phyloP scores from a whole-genome alignment of 2,113 vertebrate genomes.

The Percina caprodes region DNA sequence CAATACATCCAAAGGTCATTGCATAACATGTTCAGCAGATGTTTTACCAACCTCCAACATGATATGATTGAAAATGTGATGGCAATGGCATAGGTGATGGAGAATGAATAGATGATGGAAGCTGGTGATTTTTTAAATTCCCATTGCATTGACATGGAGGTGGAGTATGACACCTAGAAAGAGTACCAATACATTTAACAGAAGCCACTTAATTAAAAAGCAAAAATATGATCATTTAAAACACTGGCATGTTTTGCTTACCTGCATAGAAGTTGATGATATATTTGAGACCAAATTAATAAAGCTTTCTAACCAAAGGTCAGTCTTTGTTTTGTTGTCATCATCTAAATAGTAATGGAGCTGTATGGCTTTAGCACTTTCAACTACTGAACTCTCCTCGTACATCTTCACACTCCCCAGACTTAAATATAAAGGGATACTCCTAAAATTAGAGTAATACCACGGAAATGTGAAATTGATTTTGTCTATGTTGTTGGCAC shows the following conservation, averaged over 20 bases:
- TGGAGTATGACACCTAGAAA: conserved; percentile 85
- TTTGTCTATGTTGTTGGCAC: conserved; percentile 38
- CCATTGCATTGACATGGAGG: conserved; percentile 87
- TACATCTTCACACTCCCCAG: conserved; percentile 79
- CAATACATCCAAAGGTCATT: background rate
- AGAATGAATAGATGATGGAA: conserved; percentile 84
- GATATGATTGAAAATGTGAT: conserved; percentile 87
- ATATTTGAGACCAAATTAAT: conserved; percentile 56
- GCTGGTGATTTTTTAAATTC: conserved; percentile 85
- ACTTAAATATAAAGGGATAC: conserved; percentile 71
- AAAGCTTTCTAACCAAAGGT: conserved; percentile 82
- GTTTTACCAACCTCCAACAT: conserved; percentile 86
- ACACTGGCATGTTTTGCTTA: conserved; percentile 47
- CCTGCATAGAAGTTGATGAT: conserved; percentile 63
- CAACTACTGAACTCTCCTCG: conserved; percentile 27
- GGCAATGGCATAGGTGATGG: conserved; percentile 84
- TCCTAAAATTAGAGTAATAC: rapidly evolving
- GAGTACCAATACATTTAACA: background rate
- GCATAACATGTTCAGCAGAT: background rate
- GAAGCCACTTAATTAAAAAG: background rate
- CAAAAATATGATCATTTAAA: background rate
- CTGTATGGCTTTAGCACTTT: conserved; percentile 78
- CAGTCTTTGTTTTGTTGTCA: conserved; percentile 39
- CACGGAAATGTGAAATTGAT: conserved; percentile 74
- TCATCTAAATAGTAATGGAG: conserved; percentile 84